Conservation (phyloP, 2,797 vertebrate species). For the Rhynchotus rufescens region DNA sequence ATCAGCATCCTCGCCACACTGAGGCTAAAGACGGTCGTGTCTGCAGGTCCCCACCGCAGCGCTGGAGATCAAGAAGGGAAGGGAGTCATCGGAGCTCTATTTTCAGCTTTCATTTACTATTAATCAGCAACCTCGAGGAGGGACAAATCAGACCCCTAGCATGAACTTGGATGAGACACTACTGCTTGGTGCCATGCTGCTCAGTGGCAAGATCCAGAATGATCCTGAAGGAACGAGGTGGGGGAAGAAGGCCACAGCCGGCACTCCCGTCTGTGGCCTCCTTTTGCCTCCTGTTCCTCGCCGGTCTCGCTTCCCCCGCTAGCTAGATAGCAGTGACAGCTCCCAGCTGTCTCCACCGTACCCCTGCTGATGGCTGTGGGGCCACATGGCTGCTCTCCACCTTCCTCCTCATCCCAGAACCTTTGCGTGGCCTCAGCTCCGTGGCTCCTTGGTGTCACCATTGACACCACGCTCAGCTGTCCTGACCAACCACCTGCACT, state of each 20-base stretch:
- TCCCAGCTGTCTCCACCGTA: background rate
- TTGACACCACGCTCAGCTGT: background rate
- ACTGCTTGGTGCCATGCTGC: rapidly evolving
- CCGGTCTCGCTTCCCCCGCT: constrained; percentile 5
- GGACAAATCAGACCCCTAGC: background rate
- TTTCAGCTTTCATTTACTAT: background rate
- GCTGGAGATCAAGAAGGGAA: background rate
- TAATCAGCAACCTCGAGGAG: background rate
- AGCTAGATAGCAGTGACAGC: constrained; percentile 33
- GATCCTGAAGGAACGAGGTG: background rate
- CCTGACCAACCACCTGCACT: background rate
- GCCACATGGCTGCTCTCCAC: too few relatives aligned
- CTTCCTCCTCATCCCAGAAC: too few relatives aligned
- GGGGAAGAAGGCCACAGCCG: constrained; percentile 7
- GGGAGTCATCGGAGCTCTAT: background rate
- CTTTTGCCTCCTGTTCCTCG: constrained; percentile 51
- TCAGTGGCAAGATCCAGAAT: background rate
- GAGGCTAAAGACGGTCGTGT: background rate
- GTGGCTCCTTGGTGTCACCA: too few relatives aligned
- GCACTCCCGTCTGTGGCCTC: background rate
- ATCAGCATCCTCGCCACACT: background rate
- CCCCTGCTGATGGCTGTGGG: background rate
- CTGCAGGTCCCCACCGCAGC: background rate
- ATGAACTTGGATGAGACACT: background rate
- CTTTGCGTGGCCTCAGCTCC: too few relatives aligned